Evolutionary conservation across 2,113 vertebrate genomes (phyloP).

Genomic region (Psilopsiagon aurifrons): DNA sequence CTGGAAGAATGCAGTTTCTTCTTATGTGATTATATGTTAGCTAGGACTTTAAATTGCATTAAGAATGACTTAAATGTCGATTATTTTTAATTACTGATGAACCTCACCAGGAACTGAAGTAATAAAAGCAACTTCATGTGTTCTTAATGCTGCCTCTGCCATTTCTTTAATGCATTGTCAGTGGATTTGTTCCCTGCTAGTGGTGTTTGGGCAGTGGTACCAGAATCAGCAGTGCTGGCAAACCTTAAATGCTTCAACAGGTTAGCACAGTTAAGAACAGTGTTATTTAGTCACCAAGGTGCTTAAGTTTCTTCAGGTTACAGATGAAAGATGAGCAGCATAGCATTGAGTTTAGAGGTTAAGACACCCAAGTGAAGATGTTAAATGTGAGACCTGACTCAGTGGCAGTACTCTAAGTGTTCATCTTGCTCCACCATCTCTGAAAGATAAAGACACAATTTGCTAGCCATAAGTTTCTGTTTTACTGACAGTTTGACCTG

Average conservation of each 20-base stretch:
- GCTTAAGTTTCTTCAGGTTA: not conserved
- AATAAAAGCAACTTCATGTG: not conserved
- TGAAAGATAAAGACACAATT: not conserved
- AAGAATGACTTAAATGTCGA: not conserved
- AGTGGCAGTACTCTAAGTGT: not conserved
- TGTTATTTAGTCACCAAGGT: not conserved
- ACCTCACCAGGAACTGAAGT: not conserved
- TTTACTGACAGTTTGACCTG: not conserved
- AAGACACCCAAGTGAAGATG: not conserved
- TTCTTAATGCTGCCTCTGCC: not conserved
- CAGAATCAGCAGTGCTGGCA: not conserved
- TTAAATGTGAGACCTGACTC: not conserved
- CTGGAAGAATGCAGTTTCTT: not conserved
- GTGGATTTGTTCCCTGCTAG: not conserved
- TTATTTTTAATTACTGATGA: not conserved
- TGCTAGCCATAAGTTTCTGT: not conserved
- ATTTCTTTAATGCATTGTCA: not conserved
- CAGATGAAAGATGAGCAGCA: not conserved
- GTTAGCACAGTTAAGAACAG: not conserved
- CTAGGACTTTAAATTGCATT: not conserved
- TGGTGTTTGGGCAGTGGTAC: not conserved
- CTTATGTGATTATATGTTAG: rapidly evolving
- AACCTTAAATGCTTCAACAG: not conserved
- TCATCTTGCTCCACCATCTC: not conserved
- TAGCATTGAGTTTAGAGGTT: not conserved